Evolutionary conservation across 2,797 vertebrate genomes (phyloP), one percentile per base, ranked within the genome.

Genomic region (Tympanoctomys barrerae): DNA sequence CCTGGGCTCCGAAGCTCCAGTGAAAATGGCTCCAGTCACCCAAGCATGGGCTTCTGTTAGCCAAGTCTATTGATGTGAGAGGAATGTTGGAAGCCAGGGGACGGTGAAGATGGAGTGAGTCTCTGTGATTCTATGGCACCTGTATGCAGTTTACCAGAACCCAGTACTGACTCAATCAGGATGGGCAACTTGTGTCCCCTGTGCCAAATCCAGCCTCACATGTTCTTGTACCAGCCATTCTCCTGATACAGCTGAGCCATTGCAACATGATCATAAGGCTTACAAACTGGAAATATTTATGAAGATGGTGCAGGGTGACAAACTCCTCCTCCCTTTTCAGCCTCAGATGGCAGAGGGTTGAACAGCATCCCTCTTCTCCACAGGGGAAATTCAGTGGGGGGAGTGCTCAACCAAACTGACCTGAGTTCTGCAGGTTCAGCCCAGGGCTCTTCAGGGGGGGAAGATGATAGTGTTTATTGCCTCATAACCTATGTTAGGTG

Each of bases 391-490:
- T 54, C 52, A 12, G 28, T 1, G 21, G 24, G 84, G n/a, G n/a
- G 62, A 79, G 21, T 33, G 62, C 19, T 42, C 16, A 31, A n/a
- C 14, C 31, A 94, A 79, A 80, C 21, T 52, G 36, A 66, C 31
- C 12, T 26, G 57, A 71, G 19, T 21, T 66, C 28, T 33, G 12
- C 28, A 61, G 9, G 22, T 24, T 70, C 7, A 71, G 33, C 13
- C 24, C 5, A 59, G 36, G 10, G 28, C 1, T 39, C 5, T 22
- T 19, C 24, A 59, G 21, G 16, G 42, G 12, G 46, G 9, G n/a
- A 7, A 64, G 28, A n/a, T 7, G 22, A 2, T 0, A 0, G 18
- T 54, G 12, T 7, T 82, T 70, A 31, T 4, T 24, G 5, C 52
- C 26, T 39, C 26, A 1, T 28, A 16, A 54, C 46, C 49, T 77